Conservation (phyloP, 53 echinoderm and acorn worm genomes). For the Arbacia lixula region DNA sequence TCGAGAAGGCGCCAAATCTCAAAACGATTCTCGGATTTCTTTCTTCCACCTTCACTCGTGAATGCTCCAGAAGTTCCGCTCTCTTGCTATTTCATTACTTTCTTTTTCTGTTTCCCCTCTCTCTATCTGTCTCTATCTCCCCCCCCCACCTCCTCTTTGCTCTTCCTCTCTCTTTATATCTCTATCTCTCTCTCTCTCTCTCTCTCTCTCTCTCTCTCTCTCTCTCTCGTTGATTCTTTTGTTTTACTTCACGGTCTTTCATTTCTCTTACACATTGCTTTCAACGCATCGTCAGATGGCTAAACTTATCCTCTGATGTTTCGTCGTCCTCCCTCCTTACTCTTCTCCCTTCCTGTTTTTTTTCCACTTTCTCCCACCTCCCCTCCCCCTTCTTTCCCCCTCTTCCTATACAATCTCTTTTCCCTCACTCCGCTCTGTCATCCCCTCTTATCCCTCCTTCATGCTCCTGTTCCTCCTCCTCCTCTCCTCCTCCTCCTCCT, state of each 20-base stretch:
- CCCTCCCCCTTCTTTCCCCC: conserved; percentile 22
- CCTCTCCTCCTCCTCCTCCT: conserved; percentile 10
- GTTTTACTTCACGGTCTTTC: background rate
- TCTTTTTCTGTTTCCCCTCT: background rate
- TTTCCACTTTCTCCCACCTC: conserved; percentile 7
- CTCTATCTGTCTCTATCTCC: background rate
- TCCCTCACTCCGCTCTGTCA: background rate
- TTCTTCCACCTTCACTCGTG: too few species aligned
- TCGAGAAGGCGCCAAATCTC: too few species aligned
- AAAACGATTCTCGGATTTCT: too few species aligned
- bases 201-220: background rate
- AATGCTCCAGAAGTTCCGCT: too few species aligned
- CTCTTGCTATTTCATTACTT: too few species aligned
- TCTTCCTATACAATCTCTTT: conserved; percentile 41
- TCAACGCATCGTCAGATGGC: too few species aligned
- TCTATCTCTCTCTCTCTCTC: too few species aligned
- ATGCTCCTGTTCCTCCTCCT: conserved; percentile 52
- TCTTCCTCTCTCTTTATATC: too few species aligned
- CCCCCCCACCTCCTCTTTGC: too few species aligned
- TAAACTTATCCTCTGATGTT: too few species aligned
- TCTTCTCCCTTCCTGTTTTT: conserved; percentile 7
- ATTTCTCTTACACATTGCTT: conserved; percentile 11
- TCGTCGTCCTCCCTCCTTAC: too few species aligned
- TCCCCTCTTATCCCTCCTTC: conserved; percentile 33
- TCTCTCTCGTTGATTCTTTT: background rate